Conservation (phyloP, 2,113 vertebrate genomes). For the Equus przewalskii region DNA sequence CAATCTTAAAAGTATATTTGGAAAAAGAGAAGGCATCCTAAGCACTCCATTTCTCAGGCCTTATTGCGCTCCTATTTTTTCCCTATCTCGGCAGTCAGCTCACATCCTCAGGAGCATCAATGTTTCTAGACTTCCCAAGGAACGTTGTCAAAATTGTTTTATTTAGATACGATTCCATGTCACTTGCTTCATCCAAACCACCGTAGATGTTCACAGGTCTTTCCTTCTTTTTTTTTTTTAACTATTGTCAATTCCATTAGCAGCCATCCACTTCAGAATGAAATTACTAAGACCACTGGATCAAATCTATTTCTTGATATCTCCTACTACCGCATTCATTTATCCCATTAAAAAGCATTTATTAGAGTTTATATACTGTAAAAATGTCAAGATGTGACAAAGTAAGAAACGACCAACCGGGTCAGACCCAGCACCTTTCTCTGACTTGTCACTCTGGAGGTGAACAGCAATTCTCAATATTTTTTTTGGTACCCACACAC, state of each 20-base stretch:
- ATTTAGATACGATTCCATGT: neutral
- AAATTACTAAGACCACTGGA: neutral
- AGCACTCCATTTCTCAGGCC: neutral
- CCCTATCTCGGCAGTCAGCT: neutral
- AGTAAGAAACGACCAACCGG: neutral
- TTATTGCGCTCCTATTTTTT: neutral
- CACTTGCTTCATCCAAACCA: slow-evolving; percentile 20
- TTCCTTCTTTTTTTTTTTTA: neutral
- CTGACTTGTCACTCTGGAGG: neutral
- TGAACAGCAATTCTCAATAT: neutral
- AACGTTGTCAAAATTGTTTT: neutral
- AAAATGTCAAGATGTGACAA: neutral
- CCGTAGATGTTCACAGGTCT: neutral
- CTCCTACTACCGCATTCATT: neutral
- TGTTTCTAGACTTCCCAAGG: neutral
- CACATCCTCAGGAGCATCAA: neutral
- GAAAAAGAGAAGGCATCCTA: neutral
- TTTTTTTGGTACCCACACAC: neutral
- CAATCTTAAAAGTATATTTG: neutral
- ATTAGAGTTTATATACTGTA: neutral
- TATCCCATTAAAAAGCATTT: neutral
- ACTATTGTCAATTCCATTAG: neutral
- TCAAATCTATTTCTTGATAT: neutral
- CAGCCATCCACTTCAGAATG: neutral
- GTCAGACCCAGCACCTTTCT: neutral